These are phyloP conservation scores for Drosophila meridionalis DNA, from an alignment of 2,888 invertebrate genomes.

Conservation along the genomic window DNA sequence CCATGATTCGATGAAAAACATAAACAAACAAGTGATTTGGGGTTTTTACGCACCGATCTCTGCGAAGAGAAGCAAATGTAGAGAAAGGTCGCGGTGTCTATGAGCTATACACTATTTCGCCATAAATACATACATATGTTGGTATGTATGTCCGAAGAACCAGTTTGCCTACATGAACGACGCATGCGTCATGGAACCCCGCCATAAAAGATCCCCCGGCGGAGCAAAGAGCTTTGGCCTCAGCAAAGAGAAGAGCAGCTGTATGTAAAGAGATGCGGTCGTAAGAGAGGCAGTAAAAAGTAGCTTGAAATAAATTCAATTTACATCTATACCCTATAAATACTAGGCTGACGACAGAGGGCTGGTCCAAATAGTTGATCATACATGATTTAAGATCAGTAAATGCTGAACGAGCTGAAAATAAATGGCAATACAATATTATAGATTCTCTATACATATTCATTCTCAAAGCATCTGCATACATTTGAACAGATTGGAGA, in stretches of 20 bases:
- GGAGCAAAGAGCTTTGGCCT: slow-evolving; percentile 1
- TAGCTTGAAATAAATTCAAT: neutral
- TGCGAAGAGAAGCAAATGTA: slow-evolving; percentile 3
- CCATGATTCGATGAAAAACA: slow-evolving; percentile 5
- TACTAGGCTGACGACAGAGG: neutral
- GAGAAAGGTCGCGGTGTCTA: slow-evolving; percentile 13
- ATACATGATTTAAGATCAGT: neutral
- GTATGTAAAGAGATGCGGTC: slow-evolving; percentile 1
- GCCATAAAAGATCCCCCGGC: neutral
- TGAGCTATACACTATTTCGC: neutral
- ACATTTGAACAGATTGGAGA: neutral
- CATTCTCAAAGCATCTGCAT: neutral
- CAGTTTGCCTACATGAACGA: slow-evolving; percentile 11
- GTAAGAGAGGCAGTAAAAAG: neutral
- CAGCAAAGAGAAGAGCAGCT: slow-evolving; percentile 10
- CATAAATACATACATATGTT: neutral
- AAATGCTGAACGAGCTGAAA: neutral
- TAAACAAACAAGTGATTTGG: slow-evolving; percentile 13
- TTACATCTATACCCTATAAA: neutral
- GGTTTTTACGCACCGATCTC: slow-evolving; percentile 5
- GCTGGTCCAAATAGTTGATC: neutral
- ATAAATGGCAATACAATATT: neutral
- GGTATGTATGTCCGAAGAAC: slow-evolving; percentile 5
- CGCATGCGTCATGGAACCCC: slow-evolving; percentile 4
- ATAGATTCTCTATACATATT: neutral